phyloP scores from a whole-genome alignment of 2,888 invertebrate genomes.

The Plutella xylostella region DNA sequence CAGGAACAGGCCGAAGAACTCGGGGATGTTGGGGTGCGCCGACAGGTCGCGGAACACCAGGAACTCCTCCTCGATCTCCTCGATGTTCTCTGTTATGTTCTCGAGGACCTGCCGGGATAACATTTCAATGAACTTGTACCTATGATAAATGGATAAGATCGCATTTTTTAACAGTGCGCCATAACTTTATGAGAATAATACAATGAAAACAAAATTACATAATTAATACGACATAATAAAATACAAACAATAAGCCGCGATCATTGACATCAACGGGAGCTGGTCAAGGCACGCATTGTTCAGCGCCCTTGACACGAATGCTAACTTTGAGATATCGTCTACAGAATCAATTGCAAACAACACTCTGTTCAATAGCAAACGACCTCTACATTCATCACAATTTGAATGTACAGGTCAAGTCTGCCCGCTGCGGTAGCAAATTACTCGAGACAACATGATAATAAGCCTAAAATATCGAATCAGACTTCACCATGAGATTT shows the following conservation, averaged over 20 bases:
- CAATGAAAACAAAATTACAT: not conserved
- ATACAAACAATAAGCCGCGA: constrained; percentile 13
- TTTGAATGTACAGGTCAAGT: not conserved
- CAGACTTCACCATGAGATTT: no score
- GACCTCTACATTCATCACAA: not conserved
- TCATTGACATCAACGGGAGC: constrained; percentile 33
- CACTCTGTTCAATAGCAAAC: constrained; percentile 23
- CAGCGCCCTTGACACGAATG: constrained; percentile 54
- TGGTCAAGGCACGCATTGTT: constrained; percentile 36
- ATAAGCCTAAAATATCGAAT: not conserved
- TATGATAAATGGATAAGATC: not conserved
- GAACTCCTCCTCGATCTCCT: constrained; percentile 87
- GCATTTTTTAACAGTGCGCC: not conserved
- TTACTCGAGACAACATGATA: not conserved
- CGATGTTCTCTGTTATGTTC: constrained; percentile 82
- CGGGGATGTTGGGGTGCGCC: constrained; percentile 80
- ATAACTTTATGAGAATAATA: not conserved
- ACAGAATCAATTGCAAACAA: constrained; percentile 42
- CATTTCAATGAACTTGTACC: not conserved
- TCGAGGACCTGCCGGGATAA: constrained; percentile 71
- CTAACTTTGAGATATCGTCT: constrained; percentile 46
- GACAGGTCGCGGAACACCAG: constrained; percentile 79
- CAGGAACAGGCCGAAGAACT: constrained; percentile 79
- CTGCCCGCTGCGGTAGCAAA: not conserved
- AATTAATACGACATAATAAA: not conserved